These are phyloP conservation scores for Epizoanthus illoricatus DNA, from an alignment of 92 coral and sea anemone species.

Conservation along the genomic window DNA sequence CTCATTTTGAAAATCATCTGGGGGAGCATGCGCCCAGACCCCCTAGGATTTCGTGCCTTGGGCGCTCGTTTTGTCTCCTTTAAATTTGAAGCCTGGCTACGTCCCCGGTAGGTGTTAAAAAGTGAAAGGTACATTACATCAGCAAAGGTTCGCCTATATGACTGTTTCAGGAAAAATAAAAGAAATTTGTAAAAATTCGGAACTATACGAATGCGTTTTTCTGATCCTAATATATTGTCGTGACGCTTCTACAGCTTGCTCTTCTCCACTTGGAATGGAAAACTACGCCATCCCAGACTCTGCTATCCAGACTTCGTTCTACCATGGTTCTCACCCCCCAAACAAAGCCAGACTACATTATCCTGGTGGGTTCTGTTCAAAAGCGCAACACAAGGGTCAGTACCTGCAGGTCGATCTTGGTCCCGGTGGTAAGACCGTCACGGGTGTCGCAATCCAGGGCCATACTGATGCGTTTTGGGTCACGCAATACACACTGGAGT, in stretches of 20 bases:
- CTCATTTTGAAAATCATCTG: too few relatives aligned
- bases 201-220: background rate
- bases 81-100: too few relatives aligned
- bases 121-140: background rate
- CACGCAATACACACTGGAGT: constrained; percentile 30
- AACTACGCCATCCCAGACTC: constrained; percentile 33
- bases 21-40: too few relatives aligned
- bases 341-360: constrained; percentile 35
- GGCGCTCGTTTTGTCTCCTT: too few relatives aligned
- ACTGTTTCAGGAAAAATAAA: too few relatives aligned
- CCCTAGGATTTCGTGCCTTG: too few relatives aligned
- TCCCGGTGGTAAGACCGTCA: constrained; percentile 46
- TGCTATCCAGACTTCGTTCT: constrained; percentile 33
- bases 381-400: constrained; percentile 15
- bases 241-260: constrained; percentile 44
- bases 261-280: constrained; percentile 64
- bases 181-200: too few relatives aligned
- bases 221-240: background rate
- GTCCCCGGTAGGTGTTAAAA: too few relatives aligned
- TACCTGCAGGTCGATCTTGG: constrained; percentile 58
- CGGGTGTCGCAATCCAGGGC: constrained; percentile 50
- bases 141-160: too few relatives aligned
- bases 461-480: background rate
- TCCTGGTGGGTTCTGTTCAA: background rate
- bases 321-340: background rate